Base-by-base conservation (phyloP, 2,113 vertebrate species). In the Onychostruthus taczanowskii region DNA sequence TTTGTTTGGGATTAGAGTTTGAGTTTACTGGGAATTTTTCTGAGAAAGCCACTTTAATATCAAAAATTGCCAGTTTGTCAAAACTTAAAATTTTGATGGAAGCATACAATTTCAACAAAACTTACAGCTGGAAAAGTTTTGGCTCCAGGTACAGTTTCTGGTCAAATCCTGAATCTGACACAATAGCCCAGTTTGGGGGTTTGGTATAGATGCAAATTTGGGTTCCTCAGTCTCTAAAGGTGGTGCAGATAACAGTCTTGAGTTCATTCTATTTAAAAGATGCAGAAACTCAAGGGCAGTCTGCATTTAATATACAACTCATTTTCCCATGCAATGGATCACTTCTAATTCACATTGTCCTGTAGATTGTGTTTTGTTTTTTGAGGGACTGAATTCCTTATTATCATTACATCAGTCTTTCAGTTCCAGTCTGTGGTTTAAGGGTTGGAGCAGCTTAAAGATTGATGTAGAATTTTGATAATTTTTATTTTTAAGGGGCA, bases 321-420 rank as follows among this genome's bases (percentile, higher is more conserved):
- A 2, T 68, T 46, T 78, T 82, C 26, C 52, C 6, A 19, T 39
- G 23, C 2, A 47, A 28, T 1, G 3, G 10, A 50, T 70, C 0
- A 0, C 16, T 79, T 82, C 8, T 72, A 67, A n/a, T 52, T 50
- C 9, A 6, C 6, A 2, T 64, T 53, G 16, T 67, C 20, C 17
- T 1, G 0, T 41, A n/a, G 61, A 12, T 5, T 0, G 0, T 53
- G 20, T 59, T 74, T 77, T 1, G 1, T 28, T 52, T 9, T 47
- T 16, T 59, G 88, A 75, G 61, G 23, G 33, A 62, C 20, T 66
- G n/a, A 58, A 8, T 23, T 62, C 59, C 9, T 85, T 50, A 23
- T 26, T 37, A 8, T 28, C 28, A 2, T 37, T 37, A 41, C 1
- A 23, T 78, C 64, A 70, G 13, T 62, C 26, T 91, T 89, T 66